Evolutionary conservation across 1,140 invertebrate species (phyloP).

Genomic region (Ephestia elutella): DNA sequence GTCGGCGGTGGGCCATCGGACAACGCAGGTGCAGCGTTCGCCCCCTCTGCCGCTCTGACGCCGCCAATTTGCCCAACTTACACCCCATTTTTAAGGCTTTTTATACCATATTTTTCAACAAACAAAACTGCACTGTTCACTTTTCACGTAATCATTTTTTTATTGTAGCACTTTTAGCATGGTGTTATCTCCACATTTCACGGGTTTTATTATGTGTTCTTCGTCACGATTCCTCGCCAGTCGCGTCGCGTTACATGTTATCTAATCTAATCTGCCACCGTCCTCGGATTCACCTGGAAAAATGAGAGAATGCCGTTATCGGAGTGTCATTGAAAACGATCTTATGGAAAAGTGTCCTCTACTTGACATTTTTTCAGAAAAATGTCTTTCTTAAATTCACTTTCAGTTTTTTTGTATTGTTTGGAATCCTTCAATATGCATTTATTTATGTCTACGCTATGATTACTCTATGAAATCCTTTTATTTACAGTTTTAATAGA

Average conservation of each 20-base stretch:
- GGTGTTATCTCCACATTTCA: not conserved
- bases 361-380: too few relatives aligned
- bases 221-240: not conserved
- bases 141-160: not conserved
- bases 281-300: constrained; percentile 10
- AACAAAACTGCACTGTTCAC: not conserved
- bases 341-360: too few relatives aligned
- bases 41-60: constrained; percentile 70
- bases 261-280: constrained; percentile 10
- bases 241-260: not conserved
- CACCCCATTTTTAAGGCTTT: constrained; percentile 75
- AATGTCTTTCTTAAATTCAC: too few relatives aligned
- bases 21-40: constrained; percentile 54
- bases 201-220: constrained; percentile 4
- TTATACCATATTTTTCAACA: not conserved
- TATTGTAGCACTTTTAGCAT: not conserved
- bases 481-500: too few relatives aligned
- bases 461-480: too few relatives aligned
- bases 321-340: too few relatives aligned
- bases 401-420: too few relatives aligned
- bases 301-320: constrained; percentile 10
- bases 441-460: too few relatives aligned
- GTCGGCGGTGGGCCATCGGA: constrained; percentile 75
- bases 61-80: constrained; percentile 83
- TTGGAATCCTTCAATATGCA: too few relatives aligned